phyloP scores from a whole-genome alignment of 2,113 vertebrate genomes.

The Melierax canorus region DNA sequence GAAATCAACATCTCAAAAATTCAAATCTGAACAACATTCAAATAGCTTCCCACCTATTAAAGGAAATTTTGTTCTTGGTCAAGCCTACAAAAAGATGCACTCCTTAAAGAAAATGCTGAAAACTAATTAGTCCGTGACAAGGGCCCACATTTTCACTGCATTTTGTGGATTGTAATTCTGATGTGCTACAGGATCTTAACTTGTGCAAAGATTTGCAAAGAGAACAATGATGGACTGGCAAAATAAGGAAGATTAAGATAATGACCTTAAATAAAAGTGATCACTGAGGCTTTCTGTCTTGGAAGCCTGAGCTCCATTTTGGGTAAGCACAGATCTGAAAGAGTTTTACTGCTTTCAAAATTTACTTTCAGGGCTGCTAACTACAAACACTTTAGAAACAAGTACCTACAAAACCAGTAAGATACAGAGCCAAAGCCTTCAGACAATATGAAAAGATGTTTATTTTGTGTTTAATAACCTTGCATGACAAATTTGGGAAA shows the following conservation, averaged over 20 bases:
- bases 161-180: not conserved
- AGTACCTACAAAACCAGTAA: not conserved
- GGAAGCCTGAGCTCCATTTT: not conserved
- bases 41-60: not conserved
- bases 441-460: not conserved
- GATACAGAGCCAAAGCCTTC: not conserved
- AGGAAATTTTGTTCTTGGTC: not conserved
- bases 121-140: not conserved
- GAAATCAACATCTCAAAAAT: not conserved
- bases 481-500: not conserved
- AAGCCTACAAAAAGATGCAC: not conserved
- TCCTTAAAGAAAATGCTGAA: not conserved
- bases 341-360: not conserved
- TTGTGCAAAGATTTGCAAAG: not conserved
- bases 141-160: not conserved
- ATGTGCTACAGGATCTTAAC: not conserved
- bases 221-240: not conserved
- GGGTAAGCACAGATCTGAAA: not conserved
- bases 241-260: not conserved
- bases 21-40: not conserved
- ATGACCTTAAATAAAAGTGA: not conserved
- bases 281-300: not conserved
- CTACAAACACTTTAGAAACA: not conserved
- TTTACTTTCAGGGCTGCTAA: not conserved
- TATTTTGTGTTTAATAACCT: not conserved